Evolutionary conservation across 2,797 vertebrate genomes (phyloP), one percentile per base, ranked within the genome.

Genomic region (Enteromius radiatus): DNA sequence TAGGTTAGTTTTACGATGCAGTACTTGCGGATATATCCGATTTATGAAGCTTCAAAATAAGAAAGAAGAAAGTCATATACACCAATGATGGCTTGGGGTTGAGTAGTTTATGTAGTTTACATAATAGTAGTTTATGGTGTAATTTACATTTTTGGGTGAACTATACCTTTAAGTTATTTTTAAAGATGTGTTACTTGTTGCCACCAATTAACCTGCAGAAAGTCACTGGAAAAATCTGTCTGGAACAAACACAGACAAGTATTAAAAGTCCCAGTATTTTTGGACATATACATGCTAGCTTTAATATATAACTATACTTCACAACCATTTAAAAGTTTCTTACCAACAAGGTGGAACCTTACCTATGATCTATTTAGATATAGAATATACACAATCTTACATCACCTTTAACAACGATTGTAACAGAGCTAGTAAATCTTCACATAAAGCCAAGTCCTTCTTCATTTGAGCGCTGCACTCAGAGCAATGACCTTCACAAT

Each of bases 401-500:
- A 63, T 65, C 78, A 31, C 70, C 23, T 80, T 80, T 77, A 77
- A 74, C 23, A 56, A 81, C 19, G 31, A 54, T 28, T 69, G 45
- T 79, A 65, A 82, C 45, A 38, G 31, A 59, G 71, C 49, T 64
- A 64, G 31, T 52, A 54, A 73, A 63, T 73, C 74, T 71, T 63
- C 41, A 54, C 63, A 80, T 80, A 83, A 83, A 77, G 78, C 59
- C 7, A 43, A 68, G 75, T n/a, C 38, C 65, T 82, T 52, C 64
- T 67, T 85, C 69, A 79, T 79, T 76, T n/a, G 10, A 71, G 79
- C 61, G 17, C 43, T 33, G 54, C 56, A 69, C 80, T 76, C 52
- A 68, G 69, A 63, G 78, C 68, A 15, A 63, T 88, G 86, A 88
- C 86, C 84, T 87, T 86, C 76, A 84, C 69, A 56, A 82, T 75